These are phyloP conservation scores for Drosophila fulvimacula DNA, from an alignment of 2,888 invertebrate species.

Conservation along the genomic window DNA sequence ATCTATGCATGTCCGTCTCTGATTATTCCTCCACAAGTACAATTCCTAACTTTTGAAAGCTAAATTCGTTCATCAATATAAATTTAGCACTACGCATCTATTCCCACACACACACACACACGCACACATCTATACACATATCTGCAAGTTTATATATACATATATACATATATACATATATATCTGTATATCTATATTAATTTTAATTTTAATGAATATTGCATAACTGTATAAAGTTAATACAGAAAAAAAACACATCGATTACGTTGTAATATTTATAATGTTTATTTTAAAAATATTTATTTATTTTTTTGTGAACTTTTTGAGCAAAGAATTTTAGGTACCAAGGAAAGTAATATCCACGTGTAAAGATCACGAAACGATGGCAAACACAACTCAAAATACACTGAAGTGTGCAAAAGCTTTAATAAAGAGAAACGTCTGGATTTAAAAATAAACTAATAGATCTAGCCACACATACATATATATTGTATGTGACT, in stretches of 20 bases:
- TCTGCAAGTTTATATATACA: slow-evolving; percentile 3
- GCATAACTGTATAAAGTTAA: slow-evolving; percentile 8
- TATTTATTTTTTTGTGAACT: background rate
- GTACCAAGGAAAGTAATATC: slow-evolving; percentile 60
- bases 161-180: background rate
- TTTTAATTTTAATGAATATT: slow-evolving; percentile 10
- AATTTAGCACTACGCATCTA: slow-evolving; percentile 17
- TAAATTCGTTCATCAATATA: slow-evolving; percentile 39
- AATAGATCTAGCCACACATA: slow-evolving; percentile 47
- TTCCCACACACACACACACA: slow-evolving; percentile 20
- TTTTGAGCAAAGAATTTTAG: slow-evolving; percentile 20
- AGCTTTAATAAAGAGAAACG: slow-evolving; percentile 73
- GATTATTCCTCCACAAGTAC: slow-evolving; percentile 15
- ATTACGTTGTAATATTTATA: background rate
- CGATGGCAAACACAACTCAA: slow-evolving; percentile 80
- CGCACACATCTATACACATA: slow-evolving; percentile 1
- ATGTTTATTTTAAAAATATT: background rate
- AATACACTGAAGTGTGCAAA: slow-evolving; percentile 80
- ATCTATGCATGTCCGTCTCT: background rate
- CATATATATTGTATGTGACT: background rate
- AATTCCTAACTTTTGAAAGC: slow-evolving; percentile 14
- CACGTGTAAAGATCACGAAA: slow-evolving; percentile 76
- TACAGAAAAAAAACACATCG: slow-evolving; percentile 3
- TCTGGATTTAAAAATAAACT: slow-evolving; percentile 77
- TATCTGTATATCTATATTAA: slow-evolving; percentile 1